Conservation (phyloP, 2,888 invertebrate species). For the Crematogaster levior region DNA sequence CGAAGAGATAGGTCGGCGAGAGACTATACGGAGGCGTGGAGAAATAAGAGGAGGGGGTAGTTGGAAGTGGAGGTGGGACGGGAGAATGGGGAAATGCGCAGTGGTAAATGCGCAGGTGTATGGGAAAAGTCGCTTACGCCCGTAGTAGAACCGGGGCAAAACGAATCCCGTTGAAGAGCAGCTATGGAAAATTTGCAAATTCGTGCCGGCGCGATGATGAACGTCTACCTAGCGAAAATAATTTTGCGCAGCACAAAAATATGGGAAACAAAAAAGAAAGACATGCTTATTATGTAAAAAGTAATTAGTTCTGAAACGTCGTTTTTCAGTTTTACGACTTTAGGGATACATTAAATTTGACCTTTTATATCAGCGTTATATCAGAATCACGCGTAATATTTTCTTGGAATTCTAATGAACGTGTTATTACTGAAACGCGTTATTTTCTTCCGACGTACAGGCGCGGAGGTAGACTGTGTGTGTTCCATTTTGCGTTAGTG, state of each 20-base stretch:
- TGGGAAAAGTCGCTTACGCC: constrained; percentile 66
- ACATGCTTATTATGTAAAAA: constrained; percentile 15
- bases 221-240: constrained; percentile 52
- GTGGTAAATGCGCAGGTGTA: constrained; percentile 68
- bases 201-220: constrained; percentile 55
- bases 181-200: constrained; percentile 63
- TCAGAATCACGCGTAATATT: not conserved
- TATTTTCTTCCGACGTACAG: constrained; percentile 13
- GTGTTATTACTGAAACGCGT: constrained; percentile 18
- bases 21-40: constrained; percentile 57
- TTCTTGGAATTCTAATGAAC: constrained; percentile 30
- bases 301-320: constrained; percentile 18
- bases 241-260: constrained; percentile 44
- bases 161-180: constrained; percentile 67
- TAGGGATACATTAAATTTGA: constrained; percentile 30
- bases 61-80: constrained; percentile 47
- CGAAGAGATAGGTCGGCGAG: constrained; percentile 56
- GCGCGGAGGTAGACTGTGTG: constrained; percentile 1
- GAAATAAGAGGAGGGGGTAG: constrained; percentile 56
- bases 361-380: constrained; percentile 31
- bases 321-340: not conserved
- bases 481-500: constrained; percentile 53
- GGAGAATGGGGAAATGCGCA: constrained; percentile 48
- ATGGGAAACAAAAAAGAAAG: constrained; percentile 15
- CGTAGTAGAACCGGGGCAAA: constrained; percentile 50